A percentile compares a stretch with the other conserved stretches of the same genome.
These are phyloP conservation scores for Daphoenositta chrysoptera DNA, from an alignment of 2,113 vertebrate genomes.

Conservation along the genomic window DNA sequence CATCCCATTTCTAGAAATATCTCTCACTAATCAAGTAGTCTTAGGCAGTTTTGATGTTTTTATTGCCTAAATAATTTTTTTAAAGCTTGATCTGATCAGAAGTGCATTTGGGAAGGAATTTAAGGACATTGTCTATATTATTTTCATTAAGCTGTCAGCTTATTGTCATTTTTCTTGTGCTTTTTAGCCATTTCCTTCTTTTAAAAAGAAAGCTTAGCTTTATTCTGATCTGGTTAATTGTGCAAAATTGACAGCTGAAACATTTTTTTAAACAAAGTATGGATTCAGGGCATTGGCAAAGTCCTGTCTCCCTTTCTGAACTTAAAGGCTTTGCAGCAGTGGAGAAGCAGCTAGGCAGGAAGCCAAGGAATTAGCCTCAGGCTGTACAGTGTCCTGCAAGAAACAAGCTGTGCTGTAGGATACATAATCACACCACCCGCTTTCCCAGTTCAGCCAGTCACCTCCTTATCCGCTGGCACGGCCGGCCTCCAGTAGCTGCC, in stretches of 20 bases:
- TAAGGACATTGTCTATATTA: neutral
- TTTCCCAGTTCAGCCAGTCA: neutral
- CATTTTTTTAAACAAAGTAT: neutral
- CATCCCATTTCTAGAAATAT: neutral
- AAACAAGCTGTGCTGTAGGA: neutral
- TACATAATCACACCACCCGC: neutral
- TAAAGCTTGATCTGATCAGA: neutral
- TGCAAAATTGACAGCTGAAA: neutral
- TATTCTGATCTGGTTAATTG: neutral
- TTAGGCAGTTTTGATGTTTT: neutral
- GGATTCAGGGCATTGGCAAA: neutral
- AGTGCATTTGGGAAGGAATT: too few relatives aligned
- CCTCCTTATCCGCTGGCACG: neutral
- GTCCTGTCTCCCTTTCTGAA: neutral
- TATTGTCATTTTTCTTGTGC: neutral
- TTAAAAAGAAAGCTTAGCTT: neutral
- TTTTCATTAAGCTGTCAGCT: neutral
- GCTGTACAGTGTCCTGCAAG: slow-evolving; percentile 15
- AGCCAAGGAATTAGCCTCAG: slow-evolving; percentile 38
- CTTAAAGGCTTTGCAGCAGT: neutral
- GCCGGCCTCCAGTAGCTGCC: slow-evolving; percentile 16
- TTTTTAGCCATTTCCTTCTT: neutral
- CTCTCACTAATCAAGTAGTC: neutral
- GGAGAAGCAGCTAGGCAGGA: neutral
- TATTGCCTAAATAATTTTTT: neutral